Percentiles rank a stretch among this genome's conserved stretches.
phyloP scores from a whole-genome alignment of 2,797 vertebrate genomes.

The Rhinella marina region DNA sequence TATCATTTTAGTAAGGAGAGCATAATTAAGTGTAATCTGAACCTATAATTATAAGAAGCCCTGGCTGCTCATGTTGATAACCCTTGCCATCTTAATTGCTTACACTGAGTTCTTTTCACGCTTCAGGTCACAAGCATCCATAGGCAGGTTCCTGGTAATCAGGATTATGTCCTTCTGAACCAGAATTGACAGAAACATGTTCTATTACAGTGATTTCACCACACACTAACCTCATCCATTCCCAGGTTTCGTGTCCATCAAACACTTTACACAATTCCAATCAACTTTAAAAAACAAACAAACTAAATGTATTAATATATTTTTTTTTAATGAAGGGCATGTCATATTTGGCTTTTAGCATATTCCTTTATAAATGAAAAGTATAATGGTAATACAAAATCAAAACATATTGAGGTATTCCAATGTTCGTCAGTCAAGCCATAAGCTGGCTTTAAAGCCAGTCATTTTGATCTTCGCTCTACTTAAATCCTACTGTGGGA shows the following conservation, averaged over 20 bases:
- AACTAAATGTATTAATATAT: too few relatives aligned
- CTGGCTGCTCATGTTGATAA: not conserved
- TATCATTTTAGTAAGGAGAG: not conserved
- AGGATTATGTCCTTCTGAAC: not conserved
- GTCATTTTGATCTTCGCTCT: too few relatives aligned
- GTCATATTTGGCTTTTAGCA: too few relatives aligned
- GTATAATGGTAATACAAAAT: too few relatives aligned
- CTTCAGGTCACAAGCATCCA: not conserved
- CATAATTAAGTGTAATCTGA: not conserved
- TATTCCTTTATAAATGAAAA: too few relatives aligned
- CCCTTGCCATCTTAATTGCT: not conserved
- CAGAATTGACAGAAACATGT: not conserved
- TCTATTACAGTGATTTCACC: not conserved
- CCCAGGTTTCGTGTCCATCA: not conserved
- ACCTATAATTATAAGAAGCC: not conserved
- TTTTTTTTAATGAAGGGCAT: too few relatives aligned
- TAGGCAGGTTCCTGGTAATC: not conserved
- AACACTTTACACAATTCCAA: too few relatives aligned
- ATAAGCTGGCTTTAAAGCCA: too few relatives aligned
- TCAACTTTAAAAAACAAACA: too few relatives aligned
- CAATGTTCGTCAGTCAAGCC: too few relatives aligned
- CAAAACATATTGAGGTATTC: too few relatives aligned
- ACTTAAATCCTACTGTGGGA: too few relatives aligned
- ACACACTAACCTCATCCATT: not conserved
- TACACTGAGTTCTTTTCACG: not conserved